Percentiles rank a stretch among this genome's conserved stretches.
phyloP scores from a whole-genome alignment of 2,113 vertebrate species.

The Pampusana beccarii region DNA sequence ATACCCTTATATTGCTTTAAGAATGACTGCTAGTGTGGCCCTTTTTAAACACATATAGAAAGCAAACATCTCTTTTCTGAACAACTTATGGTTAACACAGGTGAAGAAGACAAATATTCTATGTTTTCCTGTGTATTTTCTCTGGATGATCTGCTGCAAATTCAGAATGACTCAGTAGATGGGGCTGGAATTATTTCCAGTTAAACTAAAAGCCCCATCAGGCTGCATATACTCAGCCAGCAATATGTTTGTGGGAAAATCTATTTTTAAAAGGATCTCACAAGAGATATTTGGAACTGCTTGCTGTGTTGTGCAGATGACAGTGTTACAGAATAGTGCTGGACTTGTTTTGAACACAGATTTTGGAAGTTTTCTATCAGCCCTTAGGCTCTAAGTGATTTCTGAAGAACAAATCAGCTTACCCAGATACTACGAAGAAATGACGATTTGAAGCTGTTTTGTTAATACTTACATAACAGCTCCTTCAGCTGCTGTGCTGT shows the following conservation, averaged over 20 bases:
- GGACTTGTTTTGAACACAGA: background rate
- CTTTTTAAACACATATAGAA: background rate
- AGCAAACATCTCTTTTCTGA: background rate
- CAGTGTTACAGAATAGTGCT: background rate
- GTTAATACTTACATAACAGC: background rate
- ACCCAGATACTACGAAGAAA: background rate
- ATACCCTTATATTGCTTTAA: background rate
- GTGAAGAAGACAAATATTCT: background rate
- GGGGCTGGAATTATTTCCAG: constrained; percentile 13
- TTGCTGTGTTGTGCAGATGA: background rate
- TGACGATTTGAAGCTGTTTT: background rate
- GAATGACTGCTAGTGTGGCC: background rate
- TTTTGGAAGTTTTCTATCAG: background rate
- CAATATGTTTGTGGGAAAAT: background rate
- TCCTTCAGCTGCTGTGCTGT: background rate
- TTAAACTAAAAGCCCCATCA: background rate
- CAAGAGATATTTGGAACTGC: background rate
- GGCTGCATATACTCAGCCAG: background rate
- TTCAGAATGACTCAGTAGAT: background rate
- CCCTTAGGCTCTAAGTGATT: background rate
- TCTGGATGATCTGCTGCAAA: background rate
- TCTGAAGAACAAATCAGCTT: background rate
- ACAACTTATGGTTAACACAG: background rate
- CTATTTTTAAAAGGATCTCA: background rate
- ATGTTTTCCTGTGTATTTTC: background rate